Percentiles rank a stretch among this genome's conserved stretches.
Conservation (phyloP, 2,797 vertebrate species). For the Hafferia zeledoni region DNA sequence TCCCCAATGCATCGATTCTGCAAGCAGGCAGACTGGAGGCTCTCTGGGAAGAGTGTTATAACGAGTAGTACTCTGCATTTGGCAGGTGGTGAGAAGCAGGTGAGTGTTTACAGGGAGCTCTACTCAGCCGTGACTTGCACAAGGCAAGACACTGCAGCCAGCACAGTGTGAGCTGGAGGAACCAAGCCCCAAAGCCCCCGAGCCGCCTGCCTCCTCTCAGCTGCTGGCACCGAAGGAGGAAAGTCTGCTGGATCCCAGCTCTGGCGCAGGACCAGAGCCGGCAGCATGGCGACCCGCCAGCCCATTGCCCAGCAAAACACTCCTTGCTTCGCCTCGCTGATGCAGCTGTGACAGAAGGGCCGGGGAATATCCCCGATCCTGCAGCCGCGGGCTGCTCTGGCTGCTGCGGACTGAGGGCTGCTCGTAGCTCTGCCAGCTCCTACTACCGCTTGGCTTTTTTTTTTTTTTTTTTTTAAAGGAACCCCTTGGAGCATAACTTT, state of each 20-base stretch:
- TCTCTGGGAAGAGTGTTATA: not conserved
- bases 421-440: not conserved
- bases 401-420: not conserved
- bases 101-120: not conserved
- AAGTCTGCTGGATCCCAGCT: not conserved
- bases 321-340: not conserved
- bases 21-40: not conserved
- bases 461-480: not conserved
- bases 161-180: not conserved
- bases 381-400: not conserved
- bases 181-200: fast-evolving
- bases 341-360: not conserved
- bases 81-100: not conserved
- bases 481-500: not conserved
- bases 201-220: not conserved
- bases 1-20: not conserved
- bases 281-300: not conserved
- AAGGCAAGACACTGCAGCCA: not conserved
- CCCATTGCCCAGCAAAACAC: not conserved
- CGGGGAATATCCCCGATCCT: not conserved
- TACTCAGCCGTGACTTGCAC: not conserved
- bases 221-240: not conserved
- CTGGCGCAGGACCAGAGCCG: not conserved
- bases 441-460: not conserved
- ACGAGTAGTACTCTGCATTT: not conserved